These are phyloP conservation scores for Caenorhabditis macrosperma DNA, from an alignment of 2,888 invertebrate species.

Conservation along the genomic window DNA sequence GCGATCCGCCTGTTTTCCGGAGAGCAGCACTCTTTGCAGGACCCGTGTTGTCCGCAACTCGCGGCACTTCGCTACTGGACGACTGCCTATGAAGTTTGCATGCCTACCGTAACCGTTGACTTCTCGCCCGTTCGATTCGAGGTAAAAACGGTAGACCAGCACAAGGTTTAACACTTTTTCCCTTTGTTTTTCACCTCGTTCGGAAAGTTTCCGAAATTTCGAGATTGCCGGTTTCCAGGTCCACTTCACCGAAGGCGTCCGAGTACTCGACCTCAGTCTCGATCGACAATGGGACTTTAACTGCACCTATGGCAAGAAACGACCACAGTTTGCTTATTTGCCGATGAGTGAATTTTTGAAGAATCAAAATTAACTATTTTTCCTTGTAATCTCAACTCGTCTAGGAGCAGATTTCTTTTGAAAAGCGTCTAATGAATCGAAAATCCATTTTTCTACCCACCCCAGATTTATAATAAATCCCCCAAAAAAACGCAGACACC, in stretches of 20 bases:
- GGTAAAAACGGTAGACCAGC: slow-evolving; percentile 41
- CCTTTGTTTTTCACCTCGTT: not conserved
- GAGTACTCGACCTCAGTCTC: slow-evolving; percentile 66
- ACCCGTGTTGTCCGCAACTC: slow-evolving; percentile 73
- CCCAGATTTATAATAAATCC: too few species aligned
- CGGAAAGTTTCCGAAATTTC: not conserved
- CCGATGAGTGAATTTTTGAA: slow-evolving; percentile 15
- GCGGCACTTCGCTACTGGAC: slow-evolving; percentile 76
- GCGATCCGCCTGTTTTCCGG: not conserved
- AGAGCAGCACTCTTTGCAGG: slow-evolving; percentile 66
- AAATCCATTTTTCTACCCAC: too few species aligned
- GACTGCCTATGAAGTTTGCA: slow-evolving; percentile 77
- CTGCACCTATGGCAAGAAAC: slow-evolving; percentile 65
- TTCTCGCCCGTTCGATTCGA: slow-evolving; percentile 67
- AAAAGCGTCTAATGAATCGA: too few species aligned
- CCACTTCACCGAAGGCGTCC: slow-evolving; percentile 68
- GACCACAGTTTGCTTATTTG: slow-evolving; percentile 66
- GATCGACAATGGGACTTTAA: slow-evolving; percentile 69
- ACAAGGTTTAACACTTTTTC: not conserved
- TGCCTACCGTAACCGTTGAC: slow-evolving; percentile 74
- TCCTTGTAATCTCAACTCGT: not conserved
- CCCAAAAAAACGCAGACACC: slow-evolving; percentile 4
- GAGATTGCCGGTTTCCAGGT: slow-evolving; percentile 55
- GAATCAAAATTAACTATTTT: not conserved
- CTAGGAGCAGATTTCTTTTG: too few species aligned